These are phyloP conservation scores for Acromyrmex charruanus DNA, from an alignment of 1,140 invertebrate species.

Conservation along the genomic window DNA sequence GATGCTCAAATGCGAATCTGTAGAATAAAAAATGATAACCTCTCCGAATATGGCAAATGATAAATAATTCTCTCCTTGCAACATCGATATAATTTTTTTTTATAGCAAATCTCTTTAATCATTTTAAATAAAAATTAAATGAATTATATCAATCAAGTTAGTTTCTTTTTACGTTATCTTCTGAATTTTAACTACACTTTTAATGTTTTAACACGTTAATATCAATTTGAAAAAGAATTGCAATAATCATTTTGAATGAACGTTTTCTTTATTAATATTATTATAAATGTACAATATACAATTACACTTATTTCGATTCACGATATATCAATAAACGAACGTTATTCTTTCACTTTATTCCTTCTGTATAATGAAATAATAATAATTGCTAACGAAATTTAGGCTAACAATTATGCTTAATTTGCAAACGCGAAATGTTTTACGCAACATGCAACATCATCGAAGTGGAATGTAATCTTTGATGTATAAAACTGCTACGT, in stretches of 20 bases:
- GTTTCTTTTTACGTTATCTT: background rate
- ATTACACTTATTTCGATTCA: constrained; percentile 13
- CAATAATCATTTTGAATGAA: background rate
- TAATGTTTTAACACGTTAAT: background rate
- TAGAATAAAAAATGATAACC: constrained; percentile 2
- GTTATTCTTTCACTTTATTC: background rate
- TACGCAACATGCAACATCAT: background rate
- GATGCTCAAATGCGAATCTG: background rate
- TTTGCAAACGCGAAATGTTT: background rate
- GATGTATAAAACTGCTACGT: constrained; percentile 25
- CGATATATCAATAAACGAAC: background rate
- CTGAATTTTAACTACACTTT: background rate
- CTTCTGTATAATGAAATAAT: background rate
- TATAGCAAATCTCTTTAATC: background rate
- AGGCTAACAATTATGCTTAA: background rate
- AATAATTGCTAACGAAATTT: background rate
- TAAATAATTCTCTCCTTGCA: background rate
- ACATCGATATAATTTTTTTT: background rate
- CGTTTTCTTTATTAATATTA: constrained; percentile 31
- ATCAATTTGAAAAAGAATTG: background rate
- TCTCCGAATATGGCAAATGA: background rate
- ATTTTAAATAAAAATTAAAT: background rate
- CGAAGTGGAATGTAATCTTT: constrained; percentile 45
- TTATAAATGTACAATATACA: constrained; percentile 60
- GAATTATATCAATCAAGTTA: background rate